Base-by-base conservation (phyloP, 2,797 vertebrate species). In the Aeoliscus strigatus region DNA sequence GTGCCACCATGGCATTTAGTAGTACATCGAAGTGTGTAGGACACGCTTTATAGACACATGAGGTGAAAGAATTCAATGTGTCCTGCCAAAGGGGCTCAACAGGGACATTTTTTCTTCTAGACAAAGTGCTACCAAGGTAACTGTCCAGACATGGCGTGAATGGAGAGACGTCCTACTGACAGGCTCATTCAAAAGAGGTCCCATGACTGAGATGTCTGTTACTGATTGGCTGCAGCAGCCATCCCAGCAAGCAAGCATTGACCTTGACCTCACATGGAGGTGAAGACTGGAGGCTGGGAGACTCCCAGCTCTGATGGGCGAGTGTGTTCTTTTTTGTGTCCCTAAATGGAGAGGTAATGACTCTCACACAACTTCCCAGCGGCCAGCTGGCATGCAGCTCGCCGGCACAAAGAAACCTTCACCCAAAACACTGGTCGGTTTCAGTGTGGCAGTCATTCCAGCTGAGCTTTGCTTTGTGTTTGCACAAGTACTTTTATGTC, bases 351-450 rank as follows among this genome's bases (percentile, higher is more conserved):
- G 70, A 83, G 39, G 49, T 86, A 90, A 82, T 86, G 82, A 90
- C 86, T 90, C 87, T 73, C 66, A 86, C 48, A 27, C 88, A 88
- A 87, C 75, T 83, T 83, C 83, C 80, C 87, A 86, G 68, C 16
- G 58, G 87, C 90, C 74, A 91, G 90, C 88, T 91, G 90, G 88
- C 86, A 76, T 66, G 74, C 81, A 70, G 51, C 51, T 45, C 38
- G 66, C 5, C 69, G 51, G 72, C 64, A 71, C 76, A 84, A 86
- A 81, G 72, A 72, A 72, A 50, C 34, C 37, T 65, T 71, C 41
- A 73, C 57, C 80, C 76, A 58, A 24, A 4, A 26, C 16, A 14
- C 21, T 2, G n/a, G 61, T 73, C 75, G 77, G 52, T 39, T 79
- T 70, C 58, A 42, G 63, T 37, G 57, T 29, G 58, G 50, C 66